Conservation (phyloP, 2,113 vertebrate species). For the Pelobates fuscus region DNA sequence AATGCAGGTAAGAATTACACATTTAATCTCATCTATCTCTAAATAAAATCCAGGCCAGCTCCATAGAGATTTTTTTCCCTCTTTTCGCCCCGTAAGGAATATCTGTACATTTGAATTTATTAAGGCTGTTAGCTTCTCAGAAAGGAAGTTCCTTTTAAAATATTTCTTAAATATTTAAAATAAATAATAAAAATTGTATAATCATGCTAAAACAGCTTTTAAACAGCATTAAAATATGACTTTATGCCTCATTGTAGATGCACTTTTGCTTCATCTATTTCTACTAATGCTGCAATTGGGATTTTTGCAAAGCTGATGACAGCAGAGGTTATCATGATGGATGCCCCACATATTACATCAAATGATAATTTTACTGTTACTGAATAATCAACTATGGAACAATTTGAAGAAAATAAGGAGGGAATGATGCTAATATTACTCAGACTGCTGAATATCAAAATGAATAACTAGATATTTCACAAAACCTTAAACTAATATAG, state of each 20-base stretch:
- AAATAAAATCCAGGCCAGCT: background rate
- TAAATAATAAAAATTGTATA: background rate
- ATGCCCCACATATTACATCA: background rate
- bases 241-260: background rate
- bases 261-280: background rate
- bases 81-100: background rate
- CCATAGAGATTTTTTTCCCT: background rate
- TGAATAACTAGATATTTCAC: too few relatives aligned
- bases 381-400: background rate
- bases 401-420: background rate
- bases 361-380: background rate
- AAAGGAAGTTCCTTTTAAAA: background rate
- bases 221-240: background rate
- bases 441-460: too few relatives aligned
- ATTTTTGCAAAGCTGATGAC: background rate
- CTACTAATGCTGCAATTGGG: background rate
- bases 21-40: background rate
- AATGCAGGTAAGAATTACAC: too few relatives aligned
- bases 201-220: background rate
- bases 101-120: background rate
- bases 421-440: background rate
- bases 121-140: background rate
- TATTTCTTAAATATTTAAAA: background rate
- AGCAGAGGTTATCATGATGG: background rate
- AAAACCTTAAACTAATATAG: too few relatives aligned